These are phyloP conservation scores for Rhysida immarginata DNA, from an alignment of 1,140 invertebrate species.

Conservation along the genomic window DNA sequence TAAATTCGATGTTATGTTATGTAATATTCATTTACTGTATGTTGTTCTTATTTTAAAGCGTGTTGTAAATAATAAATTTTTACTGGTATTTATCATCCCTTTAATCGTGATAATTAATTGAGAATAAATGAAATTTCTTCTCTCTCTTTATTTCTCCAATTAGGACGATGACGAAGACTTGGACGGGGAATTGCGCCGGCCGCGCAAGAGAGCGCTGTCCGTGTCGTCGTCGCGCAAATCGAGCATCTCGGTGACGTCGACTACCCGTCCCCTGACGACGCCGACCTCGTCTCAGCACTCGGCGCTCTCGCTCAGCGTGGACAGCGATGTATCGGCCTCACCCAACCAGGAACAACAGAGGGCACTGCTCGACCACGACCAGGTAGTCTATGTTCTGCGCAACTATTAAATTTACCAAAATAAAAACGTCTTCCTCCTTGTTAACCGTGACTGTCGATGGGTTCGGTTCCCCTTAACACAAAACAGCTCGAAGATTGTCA, in stretches of 20 bases:
- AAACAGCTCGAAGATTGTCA: too few species aligned
- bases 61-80: too few species aligned
- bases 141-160: neutral
- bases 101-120: too few species aligned
- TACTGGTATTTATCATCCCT: too few species aligned
- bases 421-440: too few species aligned
- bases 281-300: conserved; percentile 18
- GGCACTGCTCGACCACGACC: neutral
- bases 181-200: conserved; percentile 25
- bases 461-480: too few species aligned
- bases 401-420: too few species aligned
- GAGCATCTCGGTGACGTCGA: conserved; percentile 15
- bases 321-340: neutral
- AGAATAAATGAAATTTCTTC: too few species aligned
- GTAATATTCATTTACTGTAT: too few species aligned
- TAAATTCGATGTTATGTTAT: too few species aligned
- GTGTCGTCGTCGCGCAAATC: conserved; percentile 18
- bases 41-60: conserved; percentile 13
- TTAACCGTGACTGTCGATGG: too few species aligned
- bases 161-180: conserved; percentile 25
- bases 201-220: conserved; percentile 22
- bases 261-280: conserved; percentile 19
- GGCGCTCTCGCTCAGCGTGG: neutral
- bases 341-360: conserved; percentile 1
- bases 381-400: too few species aligned